These are phyloP conservation scores for Pterophyllum scalare DNA, from an alignment of 2,113 vertebrate genomes.

Conservation along the genomic window DNA sequence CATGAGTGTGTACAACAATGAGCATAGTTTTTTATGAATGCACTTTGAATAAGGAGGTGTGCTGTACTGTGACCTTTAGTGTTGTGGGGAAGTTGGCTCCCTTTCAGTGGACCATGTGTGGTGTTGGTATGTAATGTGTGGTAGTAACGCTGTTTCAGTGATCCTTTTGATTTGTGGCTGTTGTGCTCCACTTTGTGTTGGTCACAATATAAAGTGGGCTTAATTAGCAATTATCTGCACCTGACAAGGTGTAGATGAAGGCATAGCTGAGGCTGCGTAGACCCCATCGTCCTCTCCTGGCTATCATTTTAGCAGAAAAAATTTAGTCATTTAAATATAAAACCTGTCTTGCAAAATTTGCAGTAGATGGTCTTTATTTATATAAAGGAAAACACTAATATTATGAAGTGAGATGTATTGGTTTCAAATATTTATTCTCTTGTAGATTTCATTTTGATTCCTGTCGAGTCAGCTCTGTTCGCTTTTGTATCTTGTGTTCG, in stretches of 20 bases:
- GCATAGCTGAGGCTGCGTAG: neutral
- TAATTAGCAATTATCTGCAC: too few species aligned
- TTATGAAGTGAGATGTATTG: neutral
- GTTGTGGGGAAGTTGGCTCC: neutral
- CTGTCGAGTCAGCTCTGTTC: neutral
- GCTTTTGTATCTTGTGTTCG: neutral
- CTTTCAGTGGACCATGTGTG: neutral
- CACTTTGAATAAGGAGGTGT: neutral
- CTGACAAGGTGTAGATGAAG: neutral
- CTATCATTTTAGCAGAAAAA: too few species aligned
- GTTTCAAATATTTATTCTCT: neutral
- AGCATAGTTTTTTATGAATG: neutral
- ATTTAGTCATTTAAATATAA: neutral
- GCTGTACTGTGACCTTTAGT: neutral
- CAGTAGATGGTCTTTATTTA: neutral
- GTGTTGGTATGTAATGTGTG: neutral
- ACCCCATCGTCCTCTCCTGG: neutral
- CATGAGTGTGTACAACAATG: neutral
- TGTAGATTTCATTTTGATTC: too few species aligned
- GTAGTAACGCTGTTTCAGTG: neutral
- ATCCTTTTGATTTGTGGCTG: neutral
- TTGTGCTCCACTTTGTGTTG: too few species aligned
- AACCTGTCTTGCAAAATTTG: neutral
- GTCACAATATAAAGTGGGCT: too few species aligned
- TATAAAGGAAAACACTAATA: neutral